Evolutionary conservation across 2,888 invertebrate species (phyloP).

Genomic region (Nymphalis urticae): DNA sequence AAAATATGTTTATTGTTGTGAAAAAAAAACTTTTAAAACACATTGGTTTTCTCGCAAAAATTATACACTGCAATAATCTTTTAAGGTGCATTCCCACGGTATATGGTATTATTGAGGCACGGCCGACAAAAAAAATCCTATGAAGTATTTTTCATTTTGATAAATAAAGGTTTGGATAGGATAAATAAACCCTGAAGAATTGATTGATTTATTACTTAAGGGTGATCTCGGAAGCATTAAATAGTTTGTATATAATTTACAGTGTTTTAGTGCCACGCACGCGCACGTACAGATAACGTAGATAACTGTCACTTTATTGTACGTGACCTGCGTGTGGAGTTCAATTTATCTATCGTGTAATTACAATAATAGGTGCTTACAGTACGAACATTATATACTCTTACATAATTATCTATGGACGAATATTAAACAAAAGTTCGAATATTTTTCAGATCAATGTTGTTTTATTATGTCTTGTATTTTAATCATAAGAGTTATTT

Average conservation of each 20-base stretch:
- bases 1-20: too few relatives aligned
- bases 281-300: constrained; percentile 34
- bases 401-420: not conserved
- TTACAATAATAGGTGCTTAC: constrained; percentile 39
- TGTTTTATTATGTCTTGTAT: too few relatives aligned
- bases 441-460: too few relatives aligned
- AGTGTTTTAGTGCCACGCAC: constrained; percentile 27
- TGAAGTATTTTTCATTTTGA: too few relatives aligned
- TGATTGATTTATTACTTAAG: not conserved
- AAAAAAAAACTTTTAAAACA: too few relatives aligned
- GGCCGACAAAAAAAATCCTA: too few relatives aligned
- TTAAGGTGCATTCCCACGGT: too few relatives aligned
- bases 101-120: too few relatives aligned
- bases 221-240: not conserved
- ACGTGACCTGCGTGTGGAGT: constrained; percentile 31
- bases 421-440: not conserved
- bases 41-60: too few relatives aligned
- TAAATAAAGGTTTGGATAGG: not conserved
- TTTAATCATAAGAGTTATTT: too few relatives aligned
- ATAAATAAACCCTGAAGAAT: not conserved
- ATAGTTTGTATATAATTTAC: constrained; percentile 13
- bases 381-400: constrained; percentile 13
- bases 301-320: constrained; percentile 33
- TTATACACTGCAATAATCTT: too few relatives aligned
- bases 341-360: constrained; percentile 29